Evolutionary conservation across 2,888 invertebrate genomes (phyloP).

Genomic region (Oligia latruncula): DNA sequence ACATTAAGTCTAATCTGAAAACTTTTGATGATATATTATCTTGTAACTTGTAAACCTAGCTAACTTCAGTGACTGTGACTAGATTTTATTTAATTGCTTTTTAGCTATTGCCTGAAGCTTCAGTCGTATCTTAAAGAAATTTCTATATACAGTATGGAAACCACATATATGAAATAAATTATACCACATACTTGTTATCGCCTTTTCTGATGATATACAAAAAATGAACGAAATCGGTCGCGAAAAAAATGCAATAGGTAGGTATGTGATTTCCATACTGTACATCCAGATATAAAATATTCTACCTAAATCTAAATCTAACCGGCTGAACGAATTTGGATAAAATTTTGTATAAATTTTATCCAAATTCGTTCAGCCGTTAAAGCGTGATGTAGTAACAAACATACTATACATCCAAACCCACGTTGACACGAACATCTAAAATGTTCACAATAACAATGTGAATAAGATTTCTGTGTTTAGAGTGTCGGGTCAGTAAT

Average conservation of each 20-base stretch:
- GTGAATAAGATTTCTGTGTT: slow-evolving; percentile 6
- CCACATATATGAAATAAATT: too few relatives aligned
- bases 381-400: background rate
- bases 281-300: background rate
- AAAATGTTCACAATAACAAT: background rate
- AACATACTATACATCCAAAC: background rate
- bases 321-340: too few relatives aligned
- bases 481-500: slow-evolving; percentile 32
- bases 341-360: background rate
- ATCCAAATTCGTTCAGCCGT: background rate
- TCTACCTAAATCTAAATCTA: background rate
- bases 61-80: background rate
- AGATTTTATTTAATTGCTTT: background rate
- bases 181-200: too few relatives aligned
- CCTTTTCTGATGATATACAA: too few relatives aligned
- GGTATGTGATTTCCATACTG: too few relatives aligned
- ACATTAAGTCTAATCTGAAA: slow-evolving; percentile 45
- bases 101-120: background rate
- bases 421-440: background rate
- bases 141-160: too few relatives aligned
- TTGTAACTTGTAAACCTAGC: slow-evolving; percentile 18
- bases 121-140: background rate
- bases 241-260: too few relatives aligned
- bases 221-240: too few relatives aligned
- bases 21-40: slow-evolving; percentile 44